Conservation (phyloP, 2,113 vertebrate species). For the Amazona guildingii region DNA sequence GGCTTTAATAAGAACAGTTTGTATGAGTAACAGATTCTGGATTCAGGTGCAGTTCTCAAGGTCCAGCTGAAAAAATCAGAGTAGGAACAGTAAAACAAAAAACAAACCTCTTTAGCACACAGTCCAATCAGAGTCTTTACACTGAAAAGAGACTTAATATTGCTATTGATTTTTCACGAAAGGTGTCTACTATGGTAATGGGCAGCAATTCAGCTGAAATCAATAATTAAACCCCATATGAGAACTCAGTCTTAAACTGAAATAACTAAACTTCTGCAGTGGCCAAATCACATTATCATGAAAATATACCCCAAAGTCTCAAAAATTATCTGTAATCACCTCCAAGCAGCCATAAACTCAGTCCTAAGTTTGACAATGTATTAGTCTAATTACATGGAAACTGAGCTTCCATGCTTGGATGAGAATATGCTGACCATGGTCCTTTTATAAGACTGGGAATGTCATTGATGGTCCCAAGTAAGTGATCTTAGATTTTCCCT, state of each 20-base stretch:
- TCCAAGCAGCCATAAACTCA: not conserved
- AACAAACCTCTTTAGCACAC: not conserved
- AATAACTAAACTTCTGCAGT: constrained; percentile 20
- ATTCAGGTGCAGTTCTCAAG: not conserved
- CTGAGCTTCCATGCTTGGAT: not conserved
- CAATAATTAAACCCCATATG: constrained; percentile 51
- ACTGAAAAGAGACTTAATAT: constrained; percentile 37
- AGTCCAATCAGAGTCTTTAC: not conserved
- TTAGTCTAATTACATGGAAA: not conserved
- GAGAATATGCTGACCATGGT: not conserved
- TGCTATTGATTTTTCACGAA: constrained; percentile 44
- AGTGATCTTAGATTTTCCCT: not conserved
- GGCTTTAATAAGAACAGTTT: not conserved
- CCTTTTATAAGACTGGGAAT: not conserved
- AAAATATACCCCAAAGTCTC: constrained; percentile 7
- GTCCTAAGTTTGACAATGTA: not conserved
- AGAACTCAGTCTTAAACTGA: not conserved
- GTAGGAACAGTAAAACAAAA: not conserved
- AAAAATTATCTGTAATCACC: not conserved
- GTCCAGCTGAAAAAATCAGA: not conserved
- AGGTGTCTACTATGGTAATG: constrained; percentile 32
- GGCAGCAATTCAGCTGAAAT: constrained; percentile 49
- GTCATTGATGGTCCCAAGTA: not conserved
- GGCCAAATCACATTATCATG: not conserved
- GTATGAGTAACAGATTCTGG: not conserved